Base-by-base conservation (phyloP, 2,888 invertebrate genomes). In the Tuta absoluta region DNA sequence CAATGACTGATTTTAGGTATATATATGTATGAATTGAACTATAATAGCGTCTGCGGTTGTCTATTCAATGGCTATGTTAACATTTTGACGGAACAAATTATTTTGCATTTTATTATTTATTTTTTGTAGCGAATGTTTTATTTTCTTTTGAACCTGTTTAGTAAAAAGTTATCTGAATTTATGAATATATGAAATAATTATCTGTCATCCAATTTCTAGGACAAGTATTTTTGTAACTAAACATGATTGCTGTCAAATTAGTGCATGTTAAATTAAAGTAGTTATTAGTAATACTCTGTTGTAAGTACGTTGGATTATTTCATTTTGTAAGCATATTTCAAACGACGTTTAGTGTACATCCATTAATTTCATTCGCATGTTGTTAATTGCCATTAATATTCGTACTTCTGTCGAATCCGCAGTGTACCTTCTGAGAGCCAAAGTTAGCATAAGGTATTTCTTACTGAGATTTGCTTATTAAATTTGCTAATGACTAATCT, bases 281-380 rank as follows among this genome's bases (percentile, higher is more conserved):
- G 28, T 2, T 28, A 28, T 28, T 2, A 28, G 2, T 28, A 4
- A 28, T 28, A 8, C 33, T 33, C 33, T 33, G n/a, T 45, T 4
- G 17, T 41, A 7, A 4, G 45, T 5, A 17, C 11, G 45, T 45
- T 11, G 12, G 14, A 53, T 24, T 23, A 49, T 49, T 11, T 10
- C 21, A 53, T 53, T 53, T 12, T 24, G 51, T 45, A 11, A n/a
- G 45, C n/a, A 45, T 45, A 17, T 45, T 45, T 0, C n/a, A 53
- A 53, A 53, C 10, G 21, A 21, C 19, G 2, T 58, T 68, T 67
- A 71, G 64, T 66, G 64, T 45, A 63, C 45, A 60, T 67, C 63
- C 67, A 72, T 71, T 72, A 72, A 74, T 72, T 70, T 60, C 66
- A 68, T 72, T 74, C 63, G 66, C 67, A 65, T 62, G 63, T 66